Evolutionary conservation across 2,888 invertebrate genomes (phyloP), one percentile per base, ranked within the genome.

Genomic region (Ptychoptera contaminata): DNA sequence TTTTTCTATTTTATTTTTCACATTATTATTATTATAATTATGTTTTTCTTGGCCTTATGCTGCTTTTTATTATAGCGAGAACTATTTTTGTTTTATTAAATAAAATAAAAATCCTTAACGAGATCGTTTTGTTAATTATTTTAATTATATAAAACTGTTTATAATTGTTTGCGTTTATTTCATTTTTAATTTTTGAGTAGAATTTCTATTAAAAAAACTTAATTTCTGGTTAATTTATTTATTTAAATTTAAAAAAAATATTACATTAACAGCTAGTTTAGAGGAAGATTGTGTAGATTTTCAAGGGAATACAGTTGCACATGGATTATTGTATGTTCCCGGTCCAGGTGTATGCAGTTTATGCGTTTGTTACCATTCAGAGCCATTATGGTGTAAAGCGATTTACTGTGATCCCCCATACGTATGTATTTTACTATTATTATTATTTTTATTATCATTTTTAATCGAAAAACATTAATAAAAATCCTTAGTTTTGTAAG

Each of bases 351-450:
- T 85, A 43, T 86, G 86, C 62, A 83, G 83, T 47, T 74, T 83
- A 51, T 86, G 86, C 61, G 85, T 86, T 43, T 86, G 86, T 67
- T 86, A 86, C 68, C 84, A 86, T 67, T 79, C 82, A 29, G 76
- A 82, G 59, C 85, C 86, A 42, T 79, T 80, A 73, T 86, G 85
- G 85, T 86, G 86, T 64, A 79, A 83, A 65, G 82, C 85, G 43
- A 86, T 85, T 58, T 86, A 82, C 67, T 86, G 86, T 64, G 80
- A 83, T 62, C 85, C 86, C 46, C 85, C 85, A 52, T 84, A 82
- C 65, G 85, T 86, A 60, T 79, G 83, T 75, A 59, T 41, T 37
- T 39, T 38, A 35, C 12, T 8, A n/a, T n/a, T n/a, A 30, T 8
- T 8, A 30, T 30, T 6, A 8, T 30, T 35, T 35, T 8, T 35